These are phyloP conservation scores for Scaeva pyrastri DNA, from an alignment of 2,888 invertebrate genomes.

Conservation along the genomic window DNA sequence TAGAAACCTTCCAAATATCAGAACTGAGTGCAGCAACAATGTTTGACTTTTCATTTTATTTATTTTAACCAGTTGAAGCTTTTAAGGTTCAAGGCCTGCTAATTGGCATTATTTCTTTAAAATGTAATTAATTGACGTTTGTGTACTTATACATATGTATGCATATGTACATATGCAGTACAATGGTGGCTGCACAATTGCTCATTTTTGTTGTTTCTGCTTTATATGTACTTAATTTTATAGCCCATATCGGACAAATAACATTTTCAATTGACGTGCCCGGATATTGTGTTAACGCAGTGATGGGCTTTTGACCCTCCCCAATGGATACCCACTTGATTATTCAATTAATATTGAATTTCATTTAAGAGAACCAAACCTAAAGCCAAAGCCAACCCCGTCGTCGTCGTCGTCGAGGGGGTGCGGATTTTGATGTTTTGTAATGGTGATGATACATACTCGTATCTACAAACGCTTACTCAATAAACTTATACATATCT, in stretches of 20 bases:
- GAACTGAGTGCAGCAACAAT: too few relatives aligned
- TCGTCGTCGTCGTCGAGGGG: neutral
- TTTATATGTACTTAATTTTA: conserved; percentile 4
- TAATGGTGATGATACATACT: neutral
- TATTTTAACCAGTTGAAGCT: neutral
- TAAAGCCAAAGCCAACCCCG: too few relatives aligned
- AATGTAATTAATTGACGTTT: conserved; percentile 14
- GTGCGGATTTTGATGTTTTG: conserved; percentile 1
- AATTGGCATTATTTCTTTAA: conserved; percentile 9
- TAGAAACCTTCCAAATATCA: too few relatives aligned
- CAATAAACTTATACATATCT: neutral
- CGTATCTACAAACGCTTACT: neutral
- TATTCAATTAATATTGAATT: conserved; percentile 71
- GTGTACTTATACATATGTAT: too few relatives aligned
- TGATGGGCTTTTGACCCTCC: conserved; percentile 9
- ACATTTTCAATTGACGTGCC: conserved; percentile 54
- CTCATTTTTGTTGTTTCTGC: neutral
- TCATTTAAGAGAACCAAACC: neutral
- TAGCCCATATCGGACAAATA: conserved; percentile 16
- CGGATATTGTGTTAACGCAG: conserved; percentile 10
- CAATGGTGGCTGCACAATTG: conserved; percentile 2
- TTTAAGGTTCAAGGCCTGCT: neutral
- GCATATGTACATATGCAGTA: neutral
- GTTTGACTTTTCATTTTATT: neutral
- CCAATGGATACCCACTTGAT: conserved; percentile 44